Percentiles rank a stretch among this genome's conserved stretches.
These are phyloP conservation scores for Panurus biarmicus DNA, from an alignment of 2,113 vertebrate genomes.

Conservation along the genomic window DNA sequence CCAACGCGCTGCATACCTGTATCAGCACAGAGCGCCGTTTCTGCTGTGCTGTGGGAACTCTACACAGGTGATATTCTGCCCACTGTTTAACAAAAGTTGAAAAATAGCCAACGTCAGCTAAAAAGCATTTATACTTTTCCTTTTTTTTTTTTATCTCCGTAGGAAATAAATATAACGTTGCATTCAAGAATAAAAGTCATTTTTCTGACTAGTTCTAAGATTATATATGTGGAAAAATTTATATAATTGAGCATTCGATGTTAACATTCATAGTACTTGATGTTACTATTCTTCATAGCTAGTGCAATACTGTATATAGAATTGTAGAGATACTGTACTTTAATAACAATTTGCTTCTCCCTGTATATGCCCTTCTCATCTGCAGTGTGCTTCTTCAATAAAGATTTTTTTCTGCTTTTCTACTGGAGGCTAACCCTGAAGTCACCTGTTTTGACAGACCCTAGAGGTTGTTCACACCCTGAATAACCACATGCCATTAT, in stretches of 20 bases:
- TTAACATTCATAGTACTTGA: background rate
- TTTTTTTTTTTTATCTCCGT: background rate
- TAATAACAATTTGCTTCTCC: background rate
- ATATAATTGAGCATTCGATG: background rate
- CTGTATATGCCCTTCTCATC: background rate
- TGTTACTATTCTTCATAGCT: background rate
- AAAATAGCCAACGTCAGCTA: background rate
- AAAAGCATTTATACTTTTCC: background rate
- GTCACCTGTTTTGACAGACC: background rate
- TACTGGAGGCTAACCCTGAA: background rate
- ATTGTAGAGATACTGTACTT: background rate
- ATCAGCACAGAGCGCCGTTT: background rate
- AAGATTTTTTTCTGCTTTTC: background rate
- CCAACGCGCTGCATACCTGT: fast-evolving
- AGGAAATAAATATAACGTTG: background rate
- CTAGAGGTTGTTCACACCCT: background rate
- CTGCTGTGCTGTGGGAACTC: background rate
- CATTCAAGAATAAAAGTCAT: background rate
- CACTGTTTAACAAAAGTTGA: background rate
- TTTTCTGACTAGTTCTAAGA: background rate
- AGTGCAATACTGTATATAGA: background rate
- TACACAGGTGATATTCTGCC: background rate
- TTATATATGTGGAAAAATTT: background rate
- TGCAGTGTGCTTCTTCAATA: background rate
- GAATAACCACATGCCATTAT: conserved; percentile 20